Base-by-base conservation (phyloP, 2,113 vertebrate genomes). In the Tapirus terrestris region DNA sequence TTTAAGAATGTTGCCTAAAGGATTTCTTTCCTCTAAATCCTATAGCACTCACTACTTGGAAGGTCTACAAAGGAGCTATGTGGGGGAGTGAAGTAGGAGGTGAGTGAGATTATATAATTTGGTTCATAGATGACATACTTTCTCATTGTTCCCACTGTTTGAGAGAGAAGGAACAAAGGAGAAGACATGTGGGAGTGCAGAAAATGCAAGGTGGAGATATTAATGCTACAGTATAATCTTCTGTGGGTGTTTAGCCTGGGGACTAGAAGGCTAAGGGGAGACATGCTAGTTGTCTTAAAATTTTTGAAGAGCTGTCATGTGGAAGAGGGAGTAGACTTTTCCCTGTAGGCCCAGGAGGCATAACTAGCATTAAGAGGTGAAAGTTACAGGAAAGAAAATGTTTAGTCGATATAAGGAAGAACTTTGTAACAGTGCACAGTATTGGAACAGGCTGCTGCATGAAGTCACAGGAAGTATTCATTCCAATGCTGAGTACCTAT, bases 81-180 rank as follows among this genome's bases (percentile, higher is more conserved):
- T 77, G 36, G 2, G 48, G 25, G 21, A 91, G 33, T 76, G 29
- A 51, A 97, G 70, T 82, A 92, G 51, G n/a, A 76, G 36, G 61
- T 94, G 48, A 94, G 6, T 94, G 68, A 82, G 11, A 95, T 94
- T 94, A 95, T 94, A 48, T 97, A 97, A 97, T 92, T 86, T n/a
- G 4, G 43, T 93, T 91, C 67, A 82, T 72, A 56, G 87, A 63
- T 95, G 73, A 75, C 39, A 75, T 92, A 87, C 68, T 87, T 96
- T 82, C n/a, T 97, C 56, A 89, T 82, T 72, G 36, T 85, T 85
- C 67, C 73, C 63, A 82, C 43, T 86, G 53, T 89, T 92, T 86
- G 61, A 90, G 88, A 89, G n/a, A 89, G 61, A 86, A 89, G 29
- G 72, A 92, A 94, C 92, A 95, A 83, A 90, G 53, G 45, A 92